Base-by-base conservation (phyloP, 2,113 vertebrate species). In the Pedetes capensis region DNA sequence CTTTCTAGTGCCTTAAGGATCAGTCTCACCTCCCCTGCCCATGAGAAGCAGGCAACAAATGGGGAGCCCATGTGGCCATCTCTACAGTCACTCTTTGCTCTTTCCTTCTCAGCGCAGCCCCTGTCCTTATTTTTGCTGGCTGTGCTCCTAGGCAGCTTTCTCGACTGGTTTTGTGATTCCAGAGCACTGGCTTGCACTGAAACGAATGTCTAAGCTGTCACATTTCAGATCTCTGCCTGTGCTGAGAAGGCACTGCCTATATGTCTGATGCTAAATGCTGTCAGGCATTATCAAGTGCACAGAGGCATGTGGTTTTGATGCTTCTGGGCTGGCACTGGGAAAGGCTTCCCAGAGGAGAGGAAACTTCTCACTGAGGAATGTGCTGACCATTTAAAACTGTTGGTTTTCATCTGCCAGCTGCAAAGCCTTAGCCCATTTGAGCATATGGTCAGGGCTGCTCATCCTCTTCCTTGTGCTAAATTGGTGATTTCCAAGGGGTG, bases 1-100 rank as follows among this genome's bases (percentile, higher is more conserved):
- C 72, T 55, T 74, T 88, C 39, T 85, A 0, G 0, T 34, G 14
- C 20, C 8, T 0, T 32, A 27, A 74, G 51, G 76, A 79, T 27
- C 11, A 10, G 17, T 18, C 32, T 92, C 5, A 10, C 57, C 3
- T 71, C 34, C 20, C 20, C 37, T 9, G 0, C 3, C 6, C 47
- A 51, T 14, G 53, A 37, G 61, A 20, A 22, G 1, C 53, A 39
- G 49, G n/a, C 34, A 22, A 51, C 51, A 8, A 8, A 14, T 32
- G 34, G 5, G 42, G 27, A 18, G 23, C 4, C 44, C 6, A 0
- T 0, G 14, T 29, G 6, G 29, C 29, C 0, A 2, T 47, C 13
- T 47, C 8, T 59, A 2, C 39, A n/a, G 32, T 42, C 7, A 87
- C 14, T 23, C 47, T 39, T 51, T 6, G 32, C 32, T 61, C 34